Evolutionary conservation across 2,797 vertebrate species (phyloP).

Genomic region (Lindbergichthys nudifrons): DNA sequence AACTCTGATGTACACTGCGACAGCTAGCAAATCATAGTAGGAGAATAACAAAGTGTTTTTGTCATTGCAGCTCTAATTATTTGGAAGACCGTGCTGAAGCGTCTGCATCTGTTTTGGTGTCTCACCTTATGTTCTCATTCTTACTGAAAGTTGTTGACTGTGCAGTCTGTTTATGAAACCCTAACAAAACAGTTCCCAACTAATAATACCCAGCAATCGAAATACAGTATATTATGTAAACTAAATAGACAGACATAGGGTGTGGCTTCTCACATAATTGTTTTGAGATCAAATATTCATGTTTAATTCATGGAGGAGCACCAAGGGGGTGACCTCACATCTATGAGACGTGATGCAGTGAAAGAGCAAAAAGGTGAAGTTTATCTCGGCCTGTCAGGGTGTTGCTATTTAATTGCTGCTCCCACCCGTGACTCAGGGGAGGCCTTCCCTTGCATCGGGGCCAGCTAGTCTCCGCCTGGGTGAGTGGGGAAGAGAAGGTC

Average conservation of each 20-base stretch:
- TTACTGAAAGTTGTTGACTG: constrained; percentile 49
- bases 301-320: constrained; percentile 9
- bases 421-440: constrained; percentile 36
- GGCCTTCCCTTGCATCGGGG: constrained; percentile 27
- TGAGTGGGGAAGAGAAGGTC: constrained; percentile 43
- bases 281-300: constrained; percentile 15
- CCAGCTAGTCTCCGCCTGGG: constrained; percentile 28
- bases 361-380: constrained; percentile 14
- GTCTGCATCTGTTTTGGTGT: constrained; percentile 67
- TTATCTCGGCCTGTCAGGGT: constrained; percentile 63
- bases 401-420: constrained; percentile 56
- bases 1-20: constrained; percentile 75
- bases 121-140: constrained; percentile 71
- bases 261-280: constrained; percentile 7
- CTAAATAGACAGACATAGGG: not conserved
- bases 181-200: constrained; percentile 30
- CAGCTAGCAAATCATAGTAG: constrained; percentile 77
- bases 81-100: constrained; percentile 64
- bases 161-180: constrained; percentile 53
- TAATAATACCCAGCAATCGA: constrained; percentile 17
- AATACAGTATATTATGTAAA: constrained; percentile 3
- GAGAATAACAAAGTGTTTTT: constrained; percentile 80
- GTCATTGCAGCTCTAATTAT: constrained; percentile 78
- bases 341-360: not conserved
- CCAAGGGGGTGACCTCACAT: not conserved